phyloP scores from a whole-genome alignment of 2,113 vertebrate genomes.

The Lipotes vexillifer region DNA sequence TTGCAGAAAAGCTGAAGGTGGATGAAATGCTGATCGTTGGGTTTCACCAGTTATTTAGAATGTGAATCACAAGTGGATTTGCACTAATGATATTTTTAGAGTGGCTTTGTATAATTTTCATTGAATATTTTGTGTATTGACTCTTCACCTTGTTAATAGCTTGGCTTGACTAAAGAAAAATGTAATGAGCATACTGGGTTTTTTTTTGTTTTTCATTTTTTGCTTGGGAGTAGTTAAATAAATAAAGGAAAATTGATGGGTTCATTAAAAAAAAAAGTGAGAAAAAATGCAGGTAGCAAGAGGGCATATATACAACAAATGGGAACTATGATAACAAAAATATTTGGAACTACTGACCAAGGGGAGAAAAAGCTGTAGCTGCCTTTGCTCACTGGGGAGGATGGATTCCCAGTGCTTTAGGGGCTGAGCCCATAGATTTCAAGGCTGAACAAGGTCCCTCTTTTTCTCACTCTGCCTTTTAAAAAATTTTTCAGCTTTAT shows the following conservation, averaged over 20 bases:
- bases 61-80: slow-evolving; percentile 77
- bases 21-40: slow-evolving; percentile 81
- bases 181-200: neutral
- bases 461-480: slow-evolving; percentile 30
- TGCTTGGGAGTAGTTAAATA: neutral
- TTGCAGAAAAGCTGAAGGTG: slow-evolving; percentile 81
- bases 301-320: neutral
- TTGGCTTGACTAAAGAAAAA: neutral
- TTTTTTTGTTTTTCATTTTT: neutral
- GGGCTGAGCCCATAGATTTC: neutral
- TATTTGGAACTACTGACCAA: neutral
- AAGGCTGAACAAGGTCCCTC: neutral
- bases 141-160: neutral
- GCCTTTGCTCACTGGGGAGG: neutral
- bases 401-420: neutral
- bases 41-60: slow-evolving; percentile 82
- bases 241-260: neutral
- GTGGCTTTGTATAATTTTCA: slow-evolving; percentile 82
- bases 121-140: neutral
- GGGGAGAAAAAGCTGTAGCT: neutral
- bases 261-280: neutral
- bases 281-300: neutral
- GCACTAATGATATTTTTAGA: slow-evolving; percentile 83
- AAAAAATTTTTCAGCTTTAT: slow-evolving; percentile 87
- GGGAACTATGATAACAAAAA: neutral